Evolutionary conservation across 35 echinoderm and acorn worm genomes (phyloP), one percentile per base, ranked within the genome.

Genomic region (Heliocidaris erythrogramma): DNA sequence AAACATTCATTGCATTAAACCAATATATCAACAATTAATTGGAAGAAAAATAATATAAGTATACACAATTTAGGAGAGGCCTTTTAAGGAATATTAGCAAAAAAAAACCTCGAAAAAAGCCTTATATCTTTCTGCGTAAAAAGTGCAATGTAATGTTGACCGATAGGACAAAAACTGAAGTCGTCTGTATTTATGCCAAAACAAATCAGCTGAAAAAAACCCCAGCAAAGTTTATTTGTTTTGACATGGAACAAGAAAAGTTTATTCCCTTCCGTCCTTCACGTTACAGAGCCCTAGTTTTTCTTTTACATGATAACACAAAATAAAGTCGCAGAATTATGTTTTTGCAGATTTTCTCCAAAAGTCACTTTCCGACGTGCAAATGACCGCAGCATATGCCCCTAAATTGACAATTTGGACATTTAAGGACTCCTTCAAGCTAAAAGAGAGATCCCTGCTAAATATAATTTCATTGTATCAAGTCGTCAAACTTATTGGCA

Each of bases 381-480:
- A 78, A 78, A 78, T 78, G 65, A 78, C 65, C 65, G 27, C 18
- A 78, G 65, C 65, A 78, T 24, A 78, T 78, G 65, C 21, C 65
- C 65, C 21, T 78, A 78, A 78, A 78, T 78, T 78, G 65, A 78
- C 65, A 78, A 78, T 78, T 78, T 78, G 65, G 65, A 78, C 65
- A n/a, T 78, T 78, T 78, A 78, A n/a, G 65, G 65, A 21, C 27
- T n/a, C 27, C 65, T 78, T 78, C 21, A 78, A n/a, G 65, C 65
- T 78, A 27, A 78, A 78, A 78, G 65, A 21, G 27, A 78, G 65
- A 78, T 78, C 17, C 65, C 65, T 78, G 4, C 27, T 78, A 78
- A 78, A 78, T 78, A 78, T 78, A 78, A 78, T 78, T 78, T 78
- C 65, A 78, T 78, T 78, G 65, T 78, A 78, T 78, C 65, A 78